Conservation (phyloP, 2,888 invertebrate species). For the Thera obeliscata region DNA sequence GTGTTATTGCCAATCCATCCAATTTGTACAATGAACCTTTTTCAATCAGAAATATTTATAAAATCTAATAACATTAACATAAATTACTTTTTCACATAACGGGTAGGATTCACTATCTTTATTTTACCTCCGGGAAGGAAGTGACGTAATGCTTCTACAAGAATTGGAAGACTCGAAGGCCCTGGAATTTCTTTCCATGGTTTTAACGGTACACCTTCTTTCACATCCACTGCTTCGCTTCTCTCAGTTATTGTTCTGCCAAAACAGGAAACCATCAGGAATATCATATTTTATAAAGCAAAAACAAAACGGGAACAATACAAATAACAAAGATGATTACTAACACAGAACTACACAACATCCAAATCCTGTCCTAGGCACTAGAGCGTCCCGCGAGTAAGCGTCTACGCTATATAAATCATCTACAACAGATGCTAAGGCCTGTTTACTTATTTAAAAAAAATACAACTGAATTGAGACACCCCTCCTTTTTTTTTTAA, state of each 20-base stretch:
- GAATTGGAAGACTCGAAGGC: constrained; percentile 66
- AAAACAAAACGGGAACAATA: no score
- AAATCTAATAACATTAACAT: not conserved
- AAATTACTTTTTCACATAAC: not conserved
- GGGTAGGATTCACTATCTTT: constrained; percentile 1
- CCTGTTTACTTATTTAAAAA: no score
- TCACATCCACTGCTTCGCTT: constrained; percentile 26
- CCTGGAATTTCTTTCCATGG: constrained; percentile 77
- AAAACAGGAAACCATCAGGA: not conserved
- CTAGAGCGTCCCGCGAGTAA: no score
- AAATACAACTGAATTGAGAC: no score
- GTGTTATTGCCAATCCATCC: constrained; percentile 14
- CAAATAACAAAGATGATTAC: no score
- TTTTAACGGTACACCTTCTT: constrained; percentile 38
- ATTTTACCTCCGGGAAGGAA: constrained; percentile 60
- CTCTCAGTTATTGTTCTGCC: constrained; percentile 40
- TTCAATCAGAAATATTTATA: not conserved
- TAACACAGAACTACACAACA: no score
- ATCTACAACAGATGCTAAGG: no score
- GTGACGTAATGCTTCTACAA: constrained; percentile 60
- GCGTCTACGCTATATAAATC: no score
- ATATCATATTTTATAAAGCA: no score
- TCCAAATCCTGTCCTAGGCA: no score
- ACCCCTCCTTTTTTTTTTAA: no score
- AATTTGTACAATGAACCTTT: constrained; percentile 24